Base-by-base conservation (phyloP, 2,113 vertebrate species). In the Leucopsar rothschildi region DNA sequence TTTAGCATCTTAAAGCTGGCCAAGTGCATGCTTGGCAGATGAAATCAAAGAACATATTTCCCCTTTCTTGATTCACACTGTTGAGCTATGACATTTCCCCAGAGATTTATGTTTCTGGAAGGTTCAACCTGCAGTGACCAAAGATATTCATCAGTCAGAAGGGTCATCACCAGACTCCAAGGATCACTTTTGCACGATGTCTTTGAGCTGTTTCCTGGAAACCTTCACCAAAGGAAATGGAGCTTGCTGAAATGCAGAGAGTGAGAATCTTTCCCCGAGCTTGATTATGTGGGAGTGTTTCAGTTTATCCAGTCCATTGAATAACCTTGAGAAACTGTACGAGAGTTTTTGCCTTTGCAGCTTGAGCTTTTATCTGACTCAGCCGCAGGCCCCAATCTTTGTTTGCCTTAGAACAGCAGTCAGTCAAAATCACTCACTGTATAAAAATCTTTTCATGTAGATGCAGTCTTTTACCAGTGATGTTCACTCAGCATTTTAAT, bases 381-480 rank as follows among this genome's bases (percentile, higher is more conserved):
- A 93, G 78, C 73, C 10, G 0, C 53, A 45, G 93, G 93, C 65
- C 82, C 79, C 85, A 82, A 87, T 87, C 73, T 93, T 91, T 93
- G 50, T 75, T 91, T 95, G 93, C 65, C 84, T 95, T 87, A 56
- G 61, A 94, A 92, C 76, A 88, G 63, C 75, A 95, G 79, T 92
- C 88, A 94, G 59, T 93, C 88, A 96, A 86, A 97, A 93, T 86
- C 88, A 90, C 39, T 80, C 82, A 80, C 50, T 80, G 79, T 70
- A 95, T 13, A 88, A 92, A 90, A 94, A 86, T 33, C 79, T 90
- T 90, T 69, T 90, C 66, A 88, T 83, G 82, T 70, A 90, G 66
- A 96, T 81, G 42, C 33, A 69, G 75, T 39, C 47, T 93, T 90
- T 80, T 63, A 86, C 63, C 28, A 88, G 31, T 57, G 86, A 93